Evolutionary conservation across 2,888 invertebrate genomes (phyloP).

Genomic region (Heliconius sara): DNA sequence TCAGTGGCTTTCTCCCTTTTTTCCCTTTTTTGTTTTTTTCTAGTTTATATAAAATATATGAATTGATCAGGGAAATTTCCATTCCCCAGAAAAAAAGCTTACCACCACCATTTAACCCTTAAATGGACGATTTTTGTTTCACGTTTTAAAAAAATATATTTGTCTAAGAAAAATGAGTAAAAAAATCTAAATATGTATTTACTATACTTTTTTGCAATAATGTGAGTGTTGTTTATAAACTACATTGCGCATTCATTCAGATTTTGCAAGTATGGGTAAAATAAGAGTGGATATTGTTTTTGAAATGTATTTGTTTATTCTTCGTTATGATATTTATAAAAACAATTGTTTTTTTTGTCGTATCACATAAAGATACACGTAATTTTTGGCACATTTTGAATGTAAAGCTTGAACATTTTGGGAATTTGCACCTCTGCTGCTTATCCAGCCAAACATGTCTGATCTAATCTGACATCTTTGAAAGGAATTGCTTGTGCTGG

Average conservation of each 20-base stretch:
- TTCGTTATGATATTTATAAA: constrained; percentile 55
- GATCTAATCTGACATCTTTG: constrained; percentile 50
- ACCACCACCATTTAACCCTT: too few relatives aligned
- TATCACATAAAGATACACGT: constrained; percentile 56
- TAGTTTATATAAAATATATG: too few relatives aligned
- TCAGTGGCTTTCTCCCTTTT: too few relatives aligned
- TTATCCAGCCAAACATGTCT: constrained; percentile 50
- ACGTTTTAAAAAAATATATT: constrained; percentile 49
- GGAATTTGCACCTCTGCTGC: constrained; percentile 52
- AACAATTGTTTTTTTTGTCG: constrained; percentile 57
- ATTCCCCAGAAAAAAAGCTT: too few relatives aligned
- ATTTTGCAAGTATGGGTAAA: constrained; percentile 54
- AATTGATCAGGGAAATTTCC: too few relatives aligned
- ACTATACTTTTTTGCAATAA: constrained; percentile 50
- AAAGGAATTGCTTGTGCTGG: constrained; percentile 54
- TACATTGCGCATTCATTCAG: constrained; percentile 54
- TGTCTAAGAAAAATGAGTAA: constrained; percentile 52
- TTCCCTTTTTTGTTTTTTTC: too few relatives aligned
- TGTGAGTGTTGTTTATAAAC: constrained; percentile 55
- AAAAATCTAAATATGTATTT: constrained; percentile 53
- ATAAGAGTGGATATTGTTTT: constrained; percentile 48
- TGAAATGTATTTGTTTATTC: constrained; percentile 53
- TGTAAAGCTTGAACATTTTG: constrained; percentile 54
- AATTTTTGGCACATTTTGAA: constrained; percentile 56
- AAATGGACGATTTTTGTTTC: too few relatives aligned